Evolutionary conservation across 2,888 invertebrate genomes (phyloP).

Genomic region (Microctonus aethiopoides): DNA sequence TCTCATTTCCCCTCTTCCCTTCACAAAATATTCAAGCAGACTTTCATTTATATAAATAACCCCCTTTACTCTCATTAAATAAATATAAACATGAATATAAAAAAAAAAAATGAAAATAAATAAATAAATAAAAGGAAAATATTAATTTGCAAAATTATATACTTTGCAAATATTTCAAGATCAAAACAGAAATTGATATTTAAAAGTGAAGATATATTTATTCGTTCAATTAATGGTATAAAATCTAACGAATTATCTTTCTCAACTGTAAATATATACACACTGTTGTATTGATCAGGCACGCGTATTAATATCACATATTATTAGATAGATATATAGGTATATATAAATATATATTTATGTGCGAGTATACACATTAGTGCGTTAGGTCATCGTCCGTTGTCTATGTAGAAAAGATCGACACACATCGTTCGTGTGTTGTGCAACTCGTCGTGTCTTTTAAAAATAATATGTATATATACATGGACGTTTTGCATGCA

Average conservation of each 20-base stretch:
- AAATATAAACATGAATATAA: background rate
- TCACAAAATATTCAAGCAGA: background rate
- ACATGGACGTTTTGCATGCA: slow-evolving; percentile 2
- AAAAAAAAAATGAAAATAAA: background rate
- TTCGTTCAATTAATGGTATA: background rate
- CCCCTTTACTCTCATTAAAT: background rate
- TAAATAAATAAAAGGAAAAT: background rate
- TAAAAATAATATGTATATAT: too few species aligned
- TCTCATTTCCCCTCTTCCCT: background rate
- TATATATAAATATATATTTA: background rate
- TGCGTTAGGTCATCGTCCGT: slow-evolving; percentile 11
- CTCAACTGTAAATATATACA: slow-evolving; percentile 9
- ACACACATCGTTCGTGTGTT: background rate
- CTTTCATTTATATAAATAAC: background rate
- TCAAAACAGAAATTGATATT: background rate
- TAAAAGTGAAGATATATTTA: background rate
- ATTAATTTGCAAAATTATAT: background rate
- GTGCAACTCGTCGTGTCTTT: background rate
- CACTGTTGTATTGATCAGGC: background rate
- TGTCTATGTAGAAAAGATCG: background rate
- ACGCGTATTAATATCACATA: background rate
- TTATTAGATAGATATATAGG: background rate
- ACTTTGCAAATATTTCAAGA: background rate
- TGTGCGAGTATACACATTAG: background rate
- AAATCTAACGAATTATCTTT: background rate